phyloP scores from a whole-genome alignment of 2,888 invertebrate species.

The Apoderus coryli region DNA sequence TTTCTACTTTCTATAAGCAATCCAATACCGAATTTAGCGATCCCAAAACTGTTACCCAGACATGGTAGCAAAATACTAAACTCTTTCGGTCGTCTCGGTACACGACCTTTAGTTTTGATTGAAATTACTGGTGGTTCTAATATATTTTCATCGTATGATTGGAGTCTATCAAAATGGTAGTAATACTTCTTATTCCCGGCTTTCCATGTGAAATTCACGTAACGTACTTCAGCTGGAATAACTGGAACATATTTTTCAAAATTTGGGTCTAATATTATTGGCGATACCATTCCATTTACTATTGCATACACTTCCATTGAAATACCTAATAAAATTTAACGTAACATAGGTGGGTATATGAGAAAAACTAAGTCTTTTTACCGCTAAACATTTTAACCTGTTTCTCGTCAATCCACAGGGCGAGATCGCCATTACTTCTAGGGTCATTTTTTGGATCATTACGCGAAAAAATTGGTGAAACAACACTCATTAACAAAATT shows the following conservation, averaged over 20 bases:
- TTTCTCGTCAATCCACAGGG: slow-evolving; percentile 81
- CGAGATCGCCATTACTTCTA: slow-evolving; percentile 45
- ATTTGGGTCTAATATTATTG: slow-evolving; percentile 78
- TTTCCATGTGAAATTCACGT: slow-evolving; percentile 85
- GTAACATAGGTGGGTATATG: background rate
- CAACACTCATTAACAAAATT: slow-evolving; percentile 19
- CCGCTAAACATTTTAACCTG: slow-evolving; percentile 86
- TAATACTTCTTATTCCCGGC: slow-evolving; percentile 66
- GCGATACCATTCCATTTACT: slow-evolving; percentile 69
- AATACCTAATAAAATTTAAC: slow-evolving; percentile 42
- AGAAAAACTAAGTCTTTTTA: slow-evolving; percentile 31
- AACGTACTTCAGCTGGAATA: slow-evolving; percentile 83
- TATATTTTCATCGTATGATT: slow-evolving; percentile 71
- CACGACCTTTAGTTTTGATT: slow-evolving; percentile 70
- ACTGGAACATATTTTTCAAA: slow-evolving; percentile 80
- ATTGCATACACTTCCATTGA: slow-evolving; percentile 85
- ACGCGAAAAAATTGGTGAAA: slow-evolving; percentile 21
- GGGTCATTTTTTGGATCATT: slow-evolving; percentile 31
- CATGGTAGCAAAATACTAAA: slow-evolving; percentile 82
- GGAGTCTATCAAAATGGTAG: slow-evolving; percentile 75
- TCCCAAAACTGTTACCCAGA: slow-evolving; percentile 74
- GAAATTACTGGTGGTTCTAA: slow-evolving; percentile 77
- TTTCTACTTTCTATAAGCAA: slow-evolving; percentile 68
- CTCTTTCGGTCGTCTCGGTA: slow-evolving; percentile 77
- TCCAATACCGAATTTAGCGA: slow-evolving; percentile 77